Percentiles rank a stretch among this genome's conserved stretches.
Evolutionary conservation across 2,113 vertebrate species (phyloP).

Genomic region (Calonectris borealis): DNA sequence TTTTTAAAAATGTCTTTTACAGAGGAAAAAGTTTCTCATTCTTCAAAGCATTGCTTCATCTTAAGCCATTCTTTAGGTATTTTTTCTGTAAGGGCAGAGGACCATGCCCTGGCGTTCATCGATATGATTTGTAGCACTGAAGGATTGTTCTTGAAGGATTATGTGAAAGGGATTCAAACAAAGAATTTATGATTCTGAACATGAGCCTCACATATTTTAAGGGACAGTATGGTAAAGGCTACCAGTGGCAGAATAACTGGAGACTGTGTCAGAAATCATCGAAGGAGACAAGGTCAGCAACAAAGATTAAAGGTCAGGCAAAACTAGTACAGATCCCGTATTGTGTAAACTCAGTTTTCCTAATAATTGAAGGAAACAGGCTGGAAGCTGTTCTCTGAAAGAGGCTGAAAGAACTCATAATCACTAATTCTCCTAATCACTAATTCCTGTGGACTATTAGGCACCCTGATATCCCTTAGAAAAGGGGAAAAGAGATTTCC

Average conservation of each 20-base stretch:
- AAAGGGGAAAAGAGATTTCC: not conserved
- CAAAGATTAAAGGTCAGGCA: not conserved
- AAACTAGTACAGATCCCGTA: not conserved
- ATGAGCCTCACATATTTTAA: not conserved
- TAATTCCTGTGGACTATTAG: not conserved
- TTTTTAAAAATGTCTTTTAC: not conserved
- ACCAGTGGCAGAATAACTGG: not conserved
- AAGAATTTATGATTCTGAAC: not conserved
- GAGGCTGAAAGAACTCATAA: constrained; percentile 16
- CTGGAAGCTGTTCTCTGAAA: constrained; percentile 2
- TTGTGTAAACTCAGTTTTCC: constrained; percentile 3
- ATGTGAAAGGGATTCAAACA: not conserved
- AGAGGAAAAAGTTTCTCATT: not conserved
- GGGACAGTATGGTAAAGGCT: not conserved
- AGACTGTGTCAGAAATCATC: not conserved
- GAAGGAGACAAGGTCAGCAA: not conserved
- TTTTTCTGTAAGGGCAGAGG: not conserved
- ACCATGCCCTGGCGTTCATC: not conserved
- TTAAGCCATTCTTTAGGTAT: not conserved
- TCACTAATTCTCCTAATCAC: constrained; percentile 18
- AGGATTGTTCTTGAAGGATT: not conserved
- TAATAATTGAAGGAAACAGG: not conserved
- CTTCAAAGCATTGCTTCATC: not conserved
- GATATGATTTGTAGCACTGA: not conserved
- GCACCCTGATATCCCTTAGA: not conserved